Evolutionary conservation across 2,888 invertebrate species (phyloP), one percentile per base, ranked within the genome.

Genomic region (Oxyteleia sp.): DNA sequence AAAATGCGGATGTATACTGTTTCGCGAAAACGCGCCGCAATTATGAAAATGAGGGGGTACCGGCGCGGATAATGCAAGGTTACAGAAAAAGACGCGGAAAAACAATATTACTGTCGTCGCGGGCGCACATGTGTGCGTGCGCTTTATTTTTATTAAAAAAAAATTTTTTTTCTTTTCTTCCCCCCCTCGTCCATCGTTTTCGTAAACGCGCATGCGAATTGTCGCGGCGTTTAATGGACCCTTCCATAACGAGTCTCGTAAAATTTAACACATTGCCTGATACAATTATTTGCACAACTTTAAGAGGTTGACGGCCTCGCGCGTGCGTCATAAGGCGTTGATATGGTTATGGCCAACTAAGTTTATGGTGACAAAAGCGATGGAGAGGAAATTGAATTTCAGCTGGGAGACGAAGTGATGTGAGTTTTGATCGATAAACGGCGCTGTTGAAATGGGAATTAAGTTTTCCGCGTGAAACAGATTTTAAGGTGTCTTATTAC

Each of bases 1-100:
- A 74, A 80, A 80, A 68, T 74, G 72, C 80, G 80, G 80, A 80
- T 74, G 80, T 61, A 43, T 51, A 45, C 66, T 43, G 66, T 72
- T 80, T 80, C 41, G 79, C 38, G 66, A 74, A 80, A 80, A 80
- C 26, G 49, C 53, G 35, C 59, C 0, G 66, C 61, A 61, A 72
- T 80, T 80, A 80, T 72, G 80, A 66, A 72, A 80, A 80, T 80
- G 59, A 74, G 51, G 45, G 43, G 72, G 61, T 61, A 45, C 61
- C 41, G 41, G 15, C 29, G 47, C 45, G 51, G 43, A 59, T 80
- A 72, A 80, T 64, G 72, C 71, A 38, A 45, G 61, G 59, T 68
- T 74, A 29, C 59, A 26, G 49, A 63, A 74, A 80, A 74, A 59
- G 59, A 72, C 53, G 61, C 59, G 80, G 80, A 74, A 80, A 80